phyloP scores from a whole-genome alignment of 2,888 invertebrate genomes.

The Uropetala carovei region DNA sequence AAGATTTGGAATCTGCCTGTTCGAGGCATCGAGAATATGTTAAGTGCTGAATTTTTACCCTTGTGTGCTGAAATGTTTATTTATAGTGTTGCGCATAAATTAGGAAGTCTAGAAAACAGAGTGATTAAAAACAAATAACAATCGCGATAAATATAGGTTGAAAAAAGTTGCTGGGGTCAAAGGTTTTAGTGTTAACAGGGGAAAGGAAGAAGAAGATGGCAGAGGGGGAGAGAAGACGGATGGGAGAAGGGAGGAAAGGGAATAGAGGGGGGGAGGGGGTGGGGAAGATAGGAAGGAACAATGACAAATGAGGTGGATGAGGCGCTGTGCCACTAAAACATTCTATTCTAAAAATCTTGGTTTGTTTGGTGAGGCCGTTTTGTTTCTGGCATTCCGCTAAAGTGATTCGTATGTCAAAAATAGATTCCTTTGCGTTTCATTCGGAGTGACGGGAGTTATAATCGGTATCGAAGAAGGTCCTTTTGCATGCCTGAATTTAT shows the following conservation, averaged over 20 bases:
- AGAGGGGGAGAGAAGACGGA: not conserved
- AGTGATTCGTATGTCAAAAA: constrained; percentile 26
- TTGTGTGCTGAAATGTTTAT: too few species aligned
- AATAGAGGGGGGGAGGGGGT: not conserved
- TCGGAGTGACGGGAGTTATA: not conserved
- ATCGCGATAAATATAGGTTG: not conserved
- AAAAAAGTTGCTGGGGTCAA: not conserved
- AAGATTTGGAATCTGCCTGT: too few species aligned
- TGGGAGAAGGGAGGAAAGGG: not conserved
- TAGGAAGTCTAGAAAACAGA: too few species aligned
- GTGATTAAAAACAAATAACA: too few species aligned
- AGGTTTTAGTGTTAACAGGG: not conserved
- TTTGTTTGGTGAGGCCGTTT: not conserved
- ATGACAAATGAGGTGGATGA: constrained; percentile 57
- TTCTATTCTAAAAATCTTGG: constrained; percentile 52
- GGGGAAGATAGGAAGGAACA: not conserved
- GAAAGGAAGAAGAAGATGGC: not conserved
- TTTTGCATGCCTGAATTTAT: not conserved
- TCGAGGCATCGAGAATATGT: too few species aligned
- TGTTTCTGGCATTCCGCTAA: constrained; percentile 15
- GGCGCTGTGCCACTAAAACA: constrained; percentile 57
- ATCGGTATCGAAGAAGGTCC: not conserved
- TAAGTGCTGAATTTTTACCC: too few species aligned
- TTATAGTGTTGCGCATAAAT: too few species aligned
- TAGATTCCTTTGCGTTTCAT: not conserved